Base-by-base conservation (phyloP, 2,113 vertebrate genomes). In the Mesitornis unicolor region DNA sequence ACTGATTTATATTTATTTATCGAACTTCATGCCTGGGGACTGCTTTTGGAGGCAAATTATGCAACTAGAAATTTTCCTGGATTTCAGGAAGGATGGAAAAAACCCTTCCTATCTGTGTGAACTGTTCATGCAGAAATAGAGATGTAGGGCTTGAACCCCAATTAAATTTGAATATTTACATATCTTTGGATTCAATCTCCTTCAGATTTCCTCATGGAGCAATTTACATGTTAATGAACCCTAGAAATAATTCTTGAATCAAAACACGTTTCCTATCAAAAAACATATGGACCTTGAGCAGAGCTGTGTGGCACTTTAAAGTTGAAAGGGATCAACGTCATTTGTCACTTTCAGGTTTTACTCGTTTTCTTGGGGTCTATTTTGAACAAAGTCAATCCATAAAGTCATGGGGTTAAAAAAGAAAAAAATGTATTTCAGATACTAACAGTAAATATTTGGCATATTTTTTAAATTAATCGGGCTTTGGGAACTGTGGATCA, bases 211-310 rank as follows among this genome's bases (percentile, higher is more conserved):
- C 87, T 94, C 13, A 1, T 50, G 86, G 63, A 95, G 79, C 31
- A 89, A 94, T 94, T 96, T 53, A 91, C 89, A 93, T 91, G 81
- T 93, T 96, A 96, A 97, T 91, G 67, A 96, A 87, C 57, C 29
- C 69, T 61, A 42, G 77, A 65, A 89, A 94, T 89, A 83, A 90
- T 87, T 96, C 57, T 36, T 4, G 1, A 94, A 94, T 79, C 93
- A 96, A 92, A 96, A 85, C 87, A 96, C 77, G 31, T 96, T 91
- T 91, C 61, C 70, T 38, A 57, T 69, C 29, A 64, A 89, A 89
- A 83, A 80, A 8, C 63, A 87, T 61, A 79, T 50, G 48, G 87
- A 87, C 81, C 91, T 84, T 31, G 73, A 94, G 24, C 31, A 64
- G 88, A 81, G 50, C 47, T 78, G 29, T 1, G 21, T 67, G 88